These are phyloP conservation scores for Dendronephthya gigantea DNA, from an alignment of 64 coral and sea anemone species.

Conservation along the genomic window DNA sequence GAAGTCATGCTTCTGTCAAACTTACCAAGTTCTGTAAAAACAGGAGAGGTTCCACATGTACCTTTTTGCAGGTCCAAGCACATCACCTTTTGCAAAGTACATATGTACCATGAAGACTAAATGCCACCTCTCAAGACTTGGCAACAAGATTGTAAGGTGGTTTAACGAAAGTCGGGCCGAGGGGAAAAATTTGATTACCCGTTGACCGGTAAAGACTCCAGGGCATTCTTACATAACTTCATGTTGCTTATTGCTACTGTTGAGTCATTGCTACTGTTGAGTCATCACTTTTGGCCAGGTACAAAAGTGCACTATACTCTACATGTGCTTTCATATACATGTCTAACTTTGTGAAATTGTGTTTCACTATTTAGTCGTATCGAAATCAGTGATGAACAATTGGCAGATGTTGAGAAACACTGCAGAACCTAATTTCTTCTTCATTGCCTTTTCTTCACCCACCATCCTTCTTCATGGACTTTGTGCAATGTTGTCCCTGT, in stretches of 20 bases:
- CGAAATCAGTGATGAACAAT: background rate
- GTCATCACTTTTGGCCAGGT: slow-evolving; percentile 4
- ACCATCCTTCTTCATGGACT: background rate
- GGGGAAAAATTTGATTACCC: slow-evolving; percentile 37
- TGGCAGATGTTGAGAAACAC: background rate
- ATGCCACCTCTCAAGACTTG: slow-evolving; percentile 16
- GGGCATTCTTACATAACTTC: slow-evolving; percentile 12
- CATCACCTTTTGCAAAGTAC: slow-evolving; percentile 19
- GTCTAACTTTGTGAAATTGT: slow-evolving; percentile 25
- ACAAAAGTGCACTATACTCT: slow-evolving; percentile 3
- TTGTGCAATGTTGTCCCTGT: background rate
- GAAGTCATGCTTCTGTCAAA: slow-evolving; percentile 12
- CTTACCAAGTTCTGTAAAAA: background rate
- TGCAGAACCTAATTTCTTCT: background rate
- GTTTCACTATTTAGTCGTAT: slow-evolving; percentile 20
- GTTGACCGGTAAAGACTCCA: slow-evolving; percentile 31
- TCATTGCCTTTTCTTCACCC: background rate
- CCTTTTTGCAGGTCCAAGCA: slow-evolving; percentile 10
- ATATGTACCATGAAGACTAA: slow-evolving; percentile 19
- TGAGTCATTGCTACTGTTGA: slow-evolving; percentile 31
- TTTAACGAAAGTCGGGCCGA: slow-evolving; percentile 20
- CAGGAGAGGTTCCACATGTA: too few relatives aligned
- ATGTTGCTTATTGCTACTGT: slow-evolving; percentile 19
- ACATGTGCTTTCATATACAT: slow-evolving; percentile 28
- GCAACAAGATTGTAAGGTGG: slow-evolving; percentile 21